A percentile compares a stretch with the other conserved stretches of the same genome.
Evolutionary conservation across 2,113 vertebrate genomes (phyloP).

Genomic region (Uropsilus gracilis): DNA sequence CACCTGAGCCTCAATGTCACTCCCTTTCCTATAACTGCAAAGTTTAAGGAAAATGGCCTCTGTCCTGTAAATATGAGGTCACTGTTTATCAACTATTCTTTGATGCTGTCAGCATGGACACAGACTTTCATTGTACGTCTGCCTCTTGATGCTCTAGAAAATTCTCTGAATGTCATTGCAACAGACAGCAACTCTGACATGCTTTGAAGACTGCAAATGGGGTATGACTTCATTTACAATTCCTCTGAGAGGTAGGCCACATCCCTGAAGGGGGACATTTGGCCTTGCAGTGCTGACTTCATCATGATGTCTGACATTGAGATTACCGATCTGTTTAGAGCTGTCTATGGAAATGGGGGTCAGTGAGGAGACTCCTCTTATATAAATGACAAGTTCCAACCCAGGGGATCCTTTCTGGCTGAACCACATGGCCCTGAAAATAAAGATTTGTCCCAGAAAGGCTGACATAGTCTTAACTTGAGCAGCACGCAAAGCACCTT

Average conservation of each 20-base stretch:
- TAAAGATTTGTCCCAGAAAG: conserved; percentile 77
- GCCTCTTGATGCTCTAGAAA: conserved; percentile 58
- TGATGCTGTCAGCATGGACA: background rate
- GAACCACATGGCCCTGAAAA: conserved; percentile 73
- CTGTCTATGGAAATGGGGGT: conserved; percentile 82
- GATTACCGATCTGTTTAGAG: conserved; percentile 80
- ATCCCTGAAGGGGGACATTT: conserved; percentile 58
- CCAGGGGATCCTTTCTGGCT: conserved; percentile 54
- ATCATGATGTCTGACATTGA: conserved; percentile 80
- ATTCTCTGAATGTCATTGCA: conserved; percentile 64
- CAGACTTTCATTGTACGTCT: conserved; percentile 22
- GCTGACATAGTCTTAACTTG: conserved; percentile 71
- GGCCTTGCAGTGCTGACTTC: conserved; percentile 54
- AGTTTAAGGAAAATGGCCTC: background rate
- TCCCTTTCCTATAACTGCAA: background rate
- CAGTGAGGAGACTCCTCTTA: conserved; percentile 73
- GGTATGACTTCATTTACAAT: conserved; percentile 75
- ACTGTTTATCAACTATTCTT: background rate
- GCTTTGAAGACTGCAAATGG: conserved; percentile 66
- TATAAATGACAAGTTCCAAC: conserved; percentile 76
- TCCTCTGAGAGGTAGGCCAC: conserved; percentile 61
- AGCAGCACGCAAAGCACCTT: conserved; percentile 68
- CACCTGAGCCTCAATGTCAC: background rate
- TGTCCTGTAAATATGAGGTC: background rate
- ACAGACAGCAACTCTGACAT: conserved; percentile 50